These are phyloP conservation scores for Coelopa frigida DNA, from an alignment of 1,140 invertebrate species.

Conservation along the genomic window DNA sequence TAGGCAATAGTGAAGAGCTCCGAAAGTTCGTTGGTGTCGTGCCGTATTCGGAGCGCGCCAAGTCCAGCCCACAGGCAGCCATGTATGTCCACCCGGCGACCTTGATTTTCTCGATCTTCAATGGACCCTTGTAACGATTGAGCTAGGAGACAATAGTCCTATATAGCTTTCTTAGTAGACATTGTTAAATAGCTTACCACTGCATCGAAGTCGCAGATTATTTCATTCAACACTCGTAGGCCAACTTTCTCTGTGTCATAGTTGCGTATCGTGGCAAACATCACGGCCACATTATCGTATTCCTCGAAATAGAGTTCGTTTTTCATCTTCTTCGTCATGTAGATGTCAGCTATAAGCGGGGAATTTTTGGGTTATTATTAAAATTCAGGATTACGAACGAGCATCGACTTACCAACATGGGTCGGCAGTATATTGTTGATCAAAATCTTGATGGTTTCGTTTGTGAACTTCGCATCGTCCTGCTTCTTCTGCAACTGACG, in stretches of 20 bases:
- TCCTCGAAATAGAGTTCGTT: slow-evolving; percentile 79
- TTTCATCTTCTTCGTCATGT: slow-evolving; percentile 60
- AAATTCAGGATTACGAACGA: background rate
- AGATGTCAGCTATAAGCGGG: slow-evolving; percentile 69
- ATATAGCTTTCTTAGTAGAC: background rate
- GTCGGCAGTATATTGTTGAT: slow-evolving; percentile 77
- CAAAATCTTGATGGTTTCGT: slow-evolving; percentile 73
- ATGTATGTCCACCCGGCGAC: slow-evolving; percentile 90
- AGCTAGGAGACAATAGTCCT: slow-evolving; percentile 1
- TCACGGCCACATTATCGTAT: slow-evolving; percentile 77
- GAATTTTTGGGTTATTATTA: no score
- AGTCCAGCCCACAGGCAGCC: slow-evolving; percentile 84
- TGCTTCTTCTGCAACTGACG: slow-evolving; percentile 74
- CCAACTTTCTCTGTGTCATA: slow-evolving; percentile 61
- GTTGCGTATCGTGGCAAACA: slow-evolving; percentile 87
- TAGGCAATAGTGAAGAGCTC: slow-evolving; percentile 32
- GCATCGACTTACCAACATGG: slow-evolving; percentile 64
- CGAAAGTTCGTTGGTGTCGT: slow-evolving; percentile 43
- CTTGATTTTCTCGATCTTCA: slow-evolving; percentile 80
- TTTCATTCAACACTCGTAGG: slow-evolving; percentile 74
- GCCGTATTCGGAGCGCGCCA: slow-evolving; percentile 56
- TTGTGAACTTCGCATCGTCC: slow-evolving; percentile 66
- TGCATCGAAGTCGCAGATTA: slow-evolving; percentile 84
- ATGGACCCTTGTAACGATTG: slow-evolving; percentile 20
- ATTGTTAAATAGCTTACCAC: slow-evolving; percentile 26